A percentile compares a stretch with the other conserved stretches of the same genome.
Conservation (phyloP, 2,888 invertebrate genomes). For the Lissonota sp. region DNA sequence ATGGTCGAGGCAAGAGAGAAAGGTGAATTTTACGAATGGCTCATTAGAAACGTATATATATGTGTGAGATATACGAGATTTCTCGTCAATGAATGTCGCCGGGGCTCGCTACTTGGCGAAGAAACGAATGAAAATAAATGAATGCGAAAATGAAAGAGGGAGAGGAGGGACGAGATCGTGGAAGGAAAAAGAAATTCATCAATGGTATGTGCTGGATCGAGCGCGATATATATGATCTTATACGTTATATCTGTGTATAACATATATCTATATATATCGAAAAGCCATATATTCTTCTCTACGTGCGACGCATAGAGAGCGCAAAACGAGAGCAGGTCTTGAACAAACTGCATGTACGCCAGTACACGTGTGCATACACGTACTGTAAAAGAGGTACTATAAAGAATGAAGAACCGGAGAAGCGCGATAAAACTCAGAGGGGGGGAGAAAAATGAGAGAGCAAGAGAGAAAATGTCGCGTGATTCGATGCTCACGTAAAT, state of each 20-base stretch:
- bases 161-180: slow-evolving; percentile 16
- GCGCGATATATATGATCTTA: background rate
- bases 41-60: slow-evolving; percentile 24
- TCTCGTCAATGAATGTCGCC: slow-evolving; percentile 40
- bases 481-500: slow-evolving; percentile 52
- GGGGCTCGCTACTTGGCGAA: background rate
- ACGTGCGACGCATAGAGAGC: slow-evolving; percentile 52
- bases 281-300: slow-evolving; percentile 47
- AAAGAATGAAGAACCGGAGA: slow-evolving; percentile 37
- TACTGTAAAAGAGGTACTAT: slow-evolving; percentile 22
- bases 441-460: background rate
- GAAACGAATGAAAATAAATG: slow-evolving; percentile 24
- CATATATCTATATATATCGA: slow-evolving; percentile 20
- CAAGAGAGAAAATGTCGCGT: slow-evolving; percentile 22
- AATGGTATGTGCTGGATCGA: slow-evolving; percentile 44
- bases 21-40: slow-evolving; percentile 1
- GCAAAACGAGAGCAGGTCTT: slow-evolving; percentile 32
- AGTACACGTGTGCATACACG: slow-evolving; percentile 39
- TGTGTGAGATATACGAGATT: background rate
- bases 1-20: background rate
- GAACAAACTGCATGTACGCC: slow-evolving; percentile 29
- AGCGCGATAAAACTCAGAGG: background rate
- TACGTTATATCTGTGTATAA: background rate
- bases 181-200: slow-evolving; percentile 58
- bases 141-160: slow-evolving; percentile 6